Percentiles rank a stretch among this genome's conserved stretches.
These are phyloP conservation scores for Protobothrops mucrosquamatus DNA, from an alignment of 2,113 vertebrate species.

Conservation along the genomic window DNA sequence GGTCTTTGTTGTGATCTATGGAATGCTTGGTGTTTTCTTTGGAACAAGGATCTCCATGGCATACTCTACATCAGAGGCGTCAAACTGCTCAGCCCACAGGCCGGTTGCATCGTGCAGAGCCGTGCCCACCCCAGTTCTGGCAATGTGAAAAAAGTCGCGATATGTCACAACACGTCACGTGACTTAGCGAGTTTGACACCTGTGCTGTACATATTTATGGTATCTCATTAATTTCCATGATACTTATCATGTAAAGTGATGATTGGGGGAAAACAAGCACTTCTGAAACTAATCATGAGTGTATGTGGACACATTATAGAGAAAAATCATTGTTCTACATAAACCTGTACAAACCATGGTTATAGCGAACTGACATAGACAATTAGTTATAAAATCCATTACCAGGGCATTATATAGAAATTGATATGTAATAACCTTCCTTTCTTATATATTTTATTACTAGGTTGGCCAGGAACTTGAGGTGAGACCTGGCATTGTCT, in stretches of 20 bases:
- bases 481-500: constrained; percentile 96
- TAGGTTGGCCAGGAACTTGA: constrained; percentile 98
- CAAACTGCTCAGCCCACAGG: no score
- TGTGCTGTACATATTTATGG: not conserved
- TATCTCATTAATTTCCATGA: not conserved
- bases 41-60: no score
- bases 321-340: not conserved
- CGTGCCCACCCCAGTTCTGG: no score
- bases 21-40: not conserved
- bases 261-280: not conserved
- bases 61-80: not conserved
- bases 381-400: not conserved
- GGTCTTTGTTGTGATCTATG: not conserved
- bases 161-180: no score
- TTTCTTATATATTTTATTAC: constrained; percentile 27
- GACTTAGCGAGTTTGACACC: no score
- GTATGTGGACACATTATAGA: not conserved
- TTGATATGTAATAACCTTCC: no score
- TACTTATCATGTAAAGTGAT: not conserved
- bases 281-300: not conserved
- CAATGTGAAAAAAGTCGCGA: no score
- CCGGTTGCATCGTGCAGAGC: no score
- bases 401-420: not conserved
- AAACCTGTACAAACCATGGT: not conserved
- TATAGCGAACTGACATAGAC: not conserved